These are phyloP conservation scores for Heliothis virescens DNA, from an alignment of 1,140 invertebrate species.

Conservation along the genomic window DNA sequence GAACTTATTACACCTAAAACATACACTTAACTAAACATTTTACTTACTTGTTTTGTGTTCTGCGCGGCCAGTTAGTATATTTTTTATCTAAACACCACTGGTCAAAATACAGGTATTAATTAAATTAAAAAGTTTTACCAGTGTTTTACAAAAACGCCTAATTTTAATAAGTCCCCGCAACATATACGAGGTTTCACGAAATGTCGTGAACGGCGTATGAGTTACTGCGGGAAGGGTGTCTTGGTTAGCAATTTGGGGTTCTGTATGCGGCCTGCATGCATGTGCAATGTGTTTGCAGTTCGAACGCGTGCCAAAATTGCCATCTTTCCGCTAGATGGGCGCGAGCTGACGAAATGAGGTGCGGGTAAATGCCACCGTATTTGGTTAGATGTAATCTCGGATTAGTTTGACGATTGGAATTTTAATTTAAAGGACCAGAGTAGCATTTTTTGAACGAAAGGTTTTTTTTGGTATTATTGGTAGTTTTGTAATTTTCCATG, in stretches of 20 bases:
- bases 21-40: too few species aligned
- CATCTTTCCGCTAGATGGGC: conserved; percentile 68
- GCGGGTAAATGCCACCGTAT: conserved; percentile 26
- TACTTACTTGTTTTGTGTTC: too few species aligned
- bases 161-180: conserved; percentile 56
- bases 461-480: not conserved
- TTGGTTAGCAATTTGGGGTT: conserved; percentile 81
- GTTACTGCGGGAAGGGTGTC: conserved; percentile 72
- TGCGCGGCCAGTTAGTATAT: too few species aligned
- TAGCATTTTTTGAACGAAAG: not conserved
- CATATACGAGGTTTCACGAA: conserved; percentile 65
- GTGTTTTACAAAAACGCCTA: not conserved
- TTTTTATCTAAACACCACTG: too few species aligned
- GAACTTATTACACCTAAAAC: too few species aligned
- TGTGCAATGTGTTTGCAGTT: conserved; percentile 69
- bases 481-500: too few species aligned
- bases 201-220: conserved; percentile 74
- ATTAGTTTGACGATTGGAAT: conserved; percentile 43
- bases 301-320: conserved; percentile 76
- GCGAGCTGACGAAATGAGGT: conserved; percentile 53
- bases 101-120: too few species aligned
- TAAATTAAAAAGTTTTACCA: too few species aligned
- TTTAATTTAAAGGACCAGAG: not conserved
- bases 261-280: conserved; percentile 63
- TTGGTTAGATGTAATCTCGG: conserved; percentile 49